A percentile compares a stretch with the other conserved stretches of the same genome.
These are phyloP conservation scores for Oncorhynchus clarkii DNA, from an alignment of 2,113 vertebrate species.

Conservation along the genomic window DNA sequence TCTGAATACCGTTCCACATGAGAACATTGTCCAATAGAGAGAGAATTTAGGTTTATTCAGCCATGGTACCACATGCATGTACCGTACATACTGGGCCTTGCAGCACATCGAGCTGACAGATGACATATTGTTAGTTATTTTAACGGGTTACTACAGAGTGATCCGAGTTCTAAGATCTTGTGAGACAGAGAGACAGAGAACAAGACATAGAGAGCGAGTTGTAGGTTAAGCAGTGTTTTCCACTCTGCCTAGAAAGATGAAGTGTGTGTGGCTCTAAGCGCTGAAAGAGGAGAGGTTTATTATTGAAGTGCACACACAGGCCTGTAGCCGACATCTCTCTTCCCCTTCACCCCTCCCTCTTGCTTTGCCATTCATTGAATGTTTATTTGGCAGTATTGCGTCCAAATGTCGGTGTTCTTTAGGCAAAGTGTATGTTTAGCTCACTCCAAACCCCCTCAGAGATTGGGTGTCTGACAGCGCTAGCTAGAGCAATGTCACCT, in stretches of 20 bases:
- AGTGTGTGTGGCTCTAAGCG: not conserved
- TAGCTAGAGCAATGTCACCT: too few species aligned
- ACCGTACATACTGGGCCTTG: too few species aligned
- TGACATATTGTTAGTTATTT: too few species aligned
- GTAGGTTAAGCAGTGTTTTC: not conserved
- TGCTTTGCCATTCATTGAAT: conserved; percentile 37
- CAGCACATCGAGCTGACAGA: too few species aligned
- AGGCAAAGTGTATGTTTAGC: not conserved
- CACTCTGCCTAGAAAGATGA: not conserved
- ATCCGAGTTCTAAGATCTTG: not conserved
- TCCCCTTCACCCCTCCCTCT: conserved; percentile 10
- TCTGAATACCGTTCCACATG: not conserved
- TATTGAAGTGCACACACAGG: too few species aligned
- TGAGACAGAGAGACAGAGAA: conserved; percentile 10
- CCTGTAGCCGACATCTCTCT: conserved; percentile 21
- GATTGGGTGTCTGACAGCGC: conserved; percentile 5
- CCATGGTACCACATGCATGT: too few species aligned
- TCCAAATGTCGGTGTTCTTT: conserved; percentile 26
- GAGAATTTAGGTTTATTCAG: too few species aligned
- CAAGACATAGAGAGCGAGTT: not conserved
- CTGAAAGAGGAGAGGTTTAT: too few species aligned
- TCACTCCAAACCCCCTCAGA: not conserved
- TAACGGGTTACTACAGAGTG: not conserved
- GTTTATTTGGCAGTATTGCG: conserved; percentile 33
- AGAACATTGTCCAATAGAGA: not conserved